Evolutionary conservation across 2,888 invertebrate species (phyloP).

Genomic region (Hipparchia sbordonii): DNA sequence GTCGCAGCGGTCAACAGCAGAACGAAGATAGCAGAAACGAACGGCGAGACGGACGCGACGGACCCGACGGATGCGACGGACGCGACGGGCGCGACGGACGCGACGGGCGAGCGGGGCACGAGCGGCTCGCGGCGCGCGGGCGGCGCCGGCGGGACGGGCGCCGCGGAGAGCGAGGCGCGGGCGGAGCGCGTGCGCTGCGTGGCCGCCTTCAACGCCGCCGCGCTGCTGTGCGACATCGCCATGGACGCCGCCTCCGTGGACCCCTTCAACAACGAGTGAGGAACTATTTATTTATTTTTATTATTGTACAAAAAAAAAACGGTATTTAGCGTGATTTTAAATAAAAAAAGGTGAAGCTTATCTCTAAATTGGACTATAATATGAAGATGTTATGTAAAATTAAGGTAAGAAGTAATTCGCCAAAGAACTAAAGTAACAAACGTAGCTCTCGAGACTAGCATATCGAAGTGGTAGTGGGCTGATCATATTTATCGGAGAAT

Average conservation of each 20-base stretch:
- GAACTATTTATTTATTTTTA: too few species aligned
- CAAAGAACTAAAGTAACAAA: too few species aligned
- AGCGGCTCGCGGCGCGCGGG: neutral
- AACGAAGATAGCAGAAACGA: slow-evolving; percentile 4
- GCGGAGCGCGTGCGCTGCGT: slow-evolving; percentile 84
- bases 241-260: slow-evolving; percentile 61
- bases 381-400: too few species aligned
- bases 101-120: neutral
- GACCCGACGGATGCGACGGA: neutral
- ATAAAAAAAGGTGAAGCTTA: too few species aligned
- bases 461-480: too few species aligned
- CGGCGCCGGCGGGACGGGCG: neutral
- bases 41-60: neutral
- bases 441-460: too few species aligned
- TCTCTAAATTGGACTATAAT: too few species aligned
- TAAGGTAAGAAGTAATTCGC: too few species aligned
- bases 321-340: neutral
- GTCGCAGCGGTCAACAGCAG: neutral
- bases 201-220: slow-evolving; percentile 93
- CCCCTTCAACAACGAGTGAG: slow-evolving; percentile 45
- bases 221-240: slow-evolving; percentile 94
- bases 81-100: neutral
- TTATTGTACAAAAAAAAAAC: too few species aligned
- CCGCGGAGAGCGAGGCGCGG: slow-evolving; percentile 11
- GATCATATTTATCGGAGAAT: too few species aligned